Base-by-base conservation (phyloP, 2,113 vertebrate species). In the Collichthys lucidus region DNA sequence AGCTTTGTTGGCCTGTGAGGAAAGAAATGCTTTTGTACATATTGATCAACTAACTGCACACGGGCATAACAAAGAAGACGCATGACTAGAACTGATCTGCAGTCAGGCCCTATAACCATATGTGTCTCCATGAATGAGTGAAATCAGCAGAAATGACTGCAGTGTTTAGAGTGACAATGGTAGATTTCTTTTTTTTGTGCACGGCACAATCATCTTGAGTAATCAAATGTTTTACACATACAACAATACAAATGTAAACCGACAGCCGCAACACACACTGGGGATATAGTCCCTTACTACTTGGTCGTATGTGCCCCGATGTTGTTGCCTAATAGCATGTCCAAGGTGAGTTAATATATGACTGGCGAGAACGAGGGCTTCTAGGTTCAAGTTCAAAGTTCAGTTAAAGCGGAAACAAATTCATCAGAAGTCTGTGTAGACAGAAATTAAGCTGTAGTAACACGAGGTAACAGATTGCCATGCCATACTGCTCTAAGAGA, bases 311-410 rank as follows among this genome's bases (percentile, higher is more conserved):
- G 12, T 65, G 44, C 55, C 40, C 57, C 22, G 53, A 52, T 66
- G 44, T 59, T 83, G 50, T 89, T 88, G 22, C 74, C 67, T 46
- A 86, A 86, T 61, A 50, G 35, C 55, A 35, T 49, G 62, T 76
- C 4, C 26, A 69, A 29, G 71, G 66, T 74, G 65, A 86, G 91
- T 94, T 93, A 92, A 94, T 92, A 63, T 88, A 73, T 91, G 76
- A 93, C 91, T 68, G 67, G 20, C 11, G 79, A 47, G n/a, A 70
- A 61, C 20, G 24, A 87, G 56, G 61, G 79, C 67, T 74, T 50
- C 47, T 26, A 20, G 55, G 15, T 77, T 68, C 14, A 90, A 85
- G 91, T 88, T 88, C 89, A 92, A 91, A 90, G 86, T 86, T 87
- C 75, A 84, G 65, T 78, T 26, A 70, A 72, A 11, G 55, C 79